Evolutionary conservation across 2,797 vertebrate genomes (phyloP).

Genomic region (Phyllotis vaccarum): DNA sequence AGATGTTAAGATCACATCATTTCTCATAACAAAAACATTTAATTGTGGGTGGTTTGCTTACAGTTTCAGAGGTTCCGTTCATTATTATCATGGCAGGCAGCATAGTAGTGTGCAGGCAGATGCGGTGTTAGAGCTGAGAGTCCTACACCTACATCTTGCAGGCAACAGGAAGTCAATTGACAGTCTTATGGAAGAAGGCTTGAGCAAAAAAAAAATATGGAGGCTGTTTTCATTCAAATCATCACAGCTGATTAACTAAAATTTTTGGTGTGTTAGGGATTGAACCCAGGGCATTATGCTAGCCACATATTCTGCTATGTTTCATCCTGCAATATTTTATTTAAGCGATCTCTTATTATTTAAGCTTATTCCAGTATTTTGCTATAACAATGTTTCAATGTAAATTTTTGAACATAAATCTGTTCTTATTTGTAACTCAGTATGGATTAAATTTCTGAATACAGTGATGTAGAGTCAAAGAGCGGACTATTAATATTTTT

Average conservation of each 20-base stretch:
- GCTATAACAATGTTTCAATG: background rate
- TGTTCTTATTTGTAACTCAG: conserved; percentile 51
- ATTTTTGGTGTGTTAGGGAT: background rate
- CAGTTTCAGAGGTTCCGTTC: background rate
- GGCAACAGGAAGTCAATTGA: background rate
- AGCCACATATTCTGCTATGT: background rate
- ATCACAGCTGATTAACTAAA: background rate
- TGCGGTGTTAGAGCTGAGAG: background rate
- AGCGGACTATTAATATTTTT: background rate
- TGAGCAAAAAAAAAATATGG: background rate
- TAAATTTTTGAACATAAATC: background rate
- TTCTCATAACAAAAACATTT: background rate
- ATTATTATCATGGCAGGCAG: background rate
- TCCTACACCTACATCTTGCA: background rate
- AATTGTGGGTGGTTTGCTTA: background rate
- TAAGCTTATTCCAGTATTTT: conserved; percentile 50
- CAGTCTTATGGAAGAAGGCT: background rate
- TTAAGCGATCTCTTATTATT: background rate
- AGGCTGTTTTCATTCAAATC: background rate
- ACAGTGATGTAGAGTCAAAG: conserved; percentile 34
- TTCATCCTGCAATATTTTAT: background rate
- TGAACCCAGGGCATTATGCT: background rate
- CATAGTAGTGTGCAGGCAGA: background rate
- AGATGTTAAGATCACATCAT: background rate
- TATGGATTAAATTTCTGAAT: conserved; percentile 39